Conservation (phyloP, 2,113 vertebrate genomes). For the Nothobranchius furzeri region DNA sequence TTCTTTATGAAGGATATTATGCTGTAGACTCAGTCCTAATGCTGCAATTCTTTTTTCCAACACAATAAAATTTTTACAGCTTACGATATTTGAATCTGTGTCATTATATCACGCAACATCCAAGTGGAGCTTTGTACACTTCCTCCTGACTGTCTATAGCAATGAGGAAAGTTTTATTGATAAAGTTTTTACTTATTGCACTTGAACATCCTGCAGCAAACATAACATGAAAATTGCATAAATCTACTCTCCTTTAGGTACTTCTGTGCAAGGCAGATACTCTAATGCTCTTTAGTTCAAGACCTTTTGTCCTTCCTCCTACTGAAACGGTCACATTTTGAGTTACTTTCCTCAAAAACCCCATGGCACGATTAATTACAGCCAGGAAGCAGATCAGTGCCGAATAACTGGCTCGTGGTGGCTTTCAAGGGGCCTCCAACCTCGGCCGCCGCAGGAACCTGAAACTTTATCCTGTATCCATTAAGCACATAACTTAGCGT, state of each 20-base stretch:
- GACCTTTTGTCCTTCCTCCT: conserved; percentile 26
- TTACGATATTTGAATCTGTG: conserved; percentile 52
- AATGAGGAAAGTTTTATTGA: conserved; percentile 17
- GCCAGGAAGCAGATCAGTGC: conserved; percentile 61
- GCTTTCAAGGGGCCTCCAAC: conserved; percentile 66
- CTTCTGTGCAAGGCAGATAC: not conserved
- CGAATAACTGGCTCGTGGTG: conserved; percentile 59
- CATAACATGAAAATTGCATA: not conserved
- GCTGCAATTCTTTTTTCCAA: conserved; percentile 41
- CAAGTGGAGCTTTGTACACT: conserved; percentile 27
- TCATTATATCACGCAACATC: conserved; percentile 51
- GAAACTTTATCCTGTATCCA: conserved; percentile 65
- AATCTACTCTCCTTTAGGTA: not conserved
- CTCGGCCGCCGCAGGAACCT: conserved; percentile 69
- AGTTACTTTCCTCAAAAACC: conserved; percentile 48
- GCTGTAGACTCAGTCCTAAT: conserved; percentile 24
- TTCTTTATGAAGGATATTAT: conserved; percentile 60
- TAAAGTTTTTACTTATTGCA: conserved; percentile 10
- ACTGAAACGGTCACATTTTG: conserved; percentile 39
- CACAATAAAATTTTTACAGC: conserved; percentile 53
- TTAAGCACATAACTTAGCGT: conserved; percentile 61
- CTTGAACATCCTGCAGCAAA: not conserved
- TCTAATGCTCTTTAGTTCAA: conserved; percentile 1
- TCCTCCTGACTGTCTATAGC: conserved; percentile 1
- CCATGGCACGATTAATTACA: conserved; percentile 69